Evolutionary conservation across 2,113 vertebrate species (phyloP).

Genomic region (Bubo bubo): DNA sequence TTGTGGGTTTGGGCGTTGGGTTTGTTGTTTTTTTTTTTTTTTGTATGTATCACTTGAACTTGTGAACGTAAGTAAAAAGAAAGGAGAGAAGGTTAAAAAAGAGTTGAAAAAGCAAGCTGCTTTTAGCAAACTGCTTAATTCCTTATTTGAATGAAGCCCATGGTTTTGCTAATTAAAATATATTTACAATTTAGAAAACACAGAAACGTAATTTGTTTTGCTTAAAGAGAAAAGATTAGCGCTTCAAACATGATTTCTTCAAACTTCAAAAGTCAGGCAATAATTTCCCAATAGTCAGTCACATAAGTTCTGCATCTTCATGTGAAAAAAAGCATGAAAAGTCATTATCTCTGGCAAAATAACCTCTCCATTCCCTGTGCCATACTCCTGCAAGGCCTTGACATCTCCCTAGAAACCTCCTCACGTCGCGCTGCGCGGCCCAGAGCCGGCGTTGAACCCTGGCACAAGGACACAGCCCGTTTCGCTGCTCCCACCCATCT

Average conservation of each 20-base stretch:
- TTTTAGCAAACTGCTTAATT: not conserved
- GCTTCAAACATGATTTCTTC: not conserved
- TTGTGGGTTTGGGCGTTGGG: not conserved
- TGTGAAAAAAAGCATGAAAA: rapidly evolving
- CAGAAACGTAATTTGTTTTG: not conserved
- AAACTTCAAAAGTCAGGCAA: not conserved
- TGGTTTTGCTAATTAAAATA: not conserved
- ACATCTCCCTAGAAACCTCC: not conserved
- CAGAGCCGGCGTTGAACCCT: not conserved
- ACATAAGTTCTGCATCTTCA: not conserved
- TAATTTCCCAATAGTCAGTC: not conserved
- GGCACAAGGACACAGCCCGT: not conserved
- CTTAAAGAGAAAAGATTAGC: not conserved
- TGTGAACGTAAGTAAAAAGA: not conserved
- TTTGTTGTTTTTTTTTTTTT: not conserved
- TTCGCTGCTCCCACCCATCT: not conserved
- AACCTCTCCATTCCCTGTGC: not conserved
- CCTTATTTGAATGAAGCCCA: not conserved
- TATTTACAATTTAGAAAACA: not conserved
- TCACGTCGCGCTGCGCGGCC: rapidly evolving
- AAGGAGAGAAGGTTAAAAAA: not conserved
- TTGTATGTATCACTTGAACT: not conserved
- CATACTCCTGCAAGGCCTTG: not conserved
- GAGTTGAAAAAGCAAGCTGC: not conserved
- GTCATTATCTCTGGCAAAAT: not conserved